Evolutionary conservation across 2,888 invertebrate species (phyloP).

Genomic region (Leucoma salicis): DNA sequence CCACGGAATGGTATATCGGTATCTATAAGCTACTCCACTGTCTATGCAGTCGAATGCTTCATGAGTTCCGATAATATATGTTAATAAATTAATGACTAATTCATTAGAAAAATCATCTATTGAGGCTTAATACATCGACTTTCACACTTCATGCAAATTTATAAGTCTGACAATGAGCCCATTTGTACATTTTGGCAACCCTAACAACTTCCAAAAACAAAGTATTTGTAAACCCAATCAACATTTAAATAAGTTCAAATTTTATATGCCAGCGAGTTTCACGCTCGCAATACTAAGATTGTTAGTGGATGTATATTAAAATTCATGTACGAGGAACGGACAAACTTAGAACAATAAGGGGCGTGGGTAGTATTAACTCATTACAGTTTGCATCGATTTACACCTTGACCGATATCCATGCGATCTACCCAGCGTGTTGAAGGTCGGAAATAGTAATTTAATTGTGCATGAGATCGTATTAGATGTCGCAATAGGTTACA

Average conservation of each 20-base stretch:
- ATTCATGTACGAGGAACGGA: constrained; percentile 65
- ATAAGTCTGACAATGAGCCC: constrained; percentile 73
- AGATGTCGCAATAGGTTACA: neutral
- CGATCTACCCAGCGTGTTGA: constrained; percentile 37
- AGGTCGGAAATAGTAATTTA: constrained; percentile 17
- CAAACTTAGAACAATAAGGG: constrained; percentile 73
- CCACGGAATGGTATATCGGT: no score
- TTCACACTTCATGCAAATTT: constrained; percentile 78
- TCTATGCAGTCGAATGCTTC: no score
- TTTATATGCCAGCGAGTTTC: constrained; percentile 8
- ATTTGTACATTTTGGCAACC: constrained; percentile 53
- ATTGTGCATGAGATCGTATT: constrained; percentile 4
- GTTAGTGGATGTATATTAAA: constrained; percentile 65
- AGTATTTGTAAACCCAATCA: constrained; percentile 15
- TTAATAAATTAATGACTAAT: constrained; percentile 31
- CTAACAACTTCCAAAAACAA: constrained; percentile 12
- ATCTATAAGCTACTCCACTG: no score
- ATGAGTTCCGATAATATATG: no score
- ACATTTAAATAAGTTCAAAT: constrained; percentile 17
- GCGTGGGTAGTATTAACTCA: constrained; percentile 77
- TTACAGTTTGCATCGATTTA: constrained; percentile 64
- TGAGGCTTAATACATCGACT: constrained; percentile 64
- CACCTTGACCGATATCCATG: constrained; percentile 78
- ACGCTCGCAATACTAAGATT: constrained; percentile 15
- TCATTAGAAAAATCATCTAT: constrained; percentile 51